A percentile compares a stretch with the other conserved stretches of the same genome.
Evolutionary conservation across 2,888 invertebrate species (phyloP).

Genomic region (Lordiphosa fenestrarum): DNA sequence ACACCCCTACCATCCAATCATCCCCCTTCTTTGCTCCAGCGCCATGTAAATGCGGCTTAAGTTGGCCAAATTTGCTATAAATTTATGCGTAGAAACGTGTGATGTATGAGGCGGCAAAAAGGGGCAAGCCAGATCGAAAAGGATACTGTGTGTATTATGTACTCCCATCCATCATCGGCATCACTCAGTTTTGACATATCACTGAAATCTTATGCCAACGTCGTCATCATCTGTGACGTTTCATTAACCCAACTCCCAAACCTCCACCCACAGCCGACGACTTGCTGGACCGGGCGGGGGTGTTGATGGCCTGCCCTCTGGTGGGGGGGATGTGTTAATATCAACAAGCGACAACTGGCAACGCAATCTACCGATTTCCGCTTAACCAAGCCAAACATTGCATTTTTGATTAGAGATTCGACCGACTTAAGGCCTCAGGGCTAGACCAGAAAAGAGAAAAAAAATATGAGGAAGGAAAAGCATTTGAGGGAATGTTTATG

Average conservation of each 20-base stretch:
- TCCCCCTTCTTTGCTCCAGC: conserved; percentile 30
- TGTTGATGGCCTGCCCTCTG: not conserved
- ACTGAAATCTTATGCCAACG: conserved; percentile 65
- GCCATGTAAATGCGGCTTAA: conserved; percentile 65
- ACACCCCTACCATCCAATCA: not conserved
- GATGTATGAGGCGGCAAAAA: conserved; percentile 45
- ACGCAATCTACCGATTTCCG: conserved; percentile 75
- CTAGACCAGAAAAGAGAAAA: conserved; percentile 42
- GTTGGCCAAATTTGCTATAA: conserved; percentile 50
- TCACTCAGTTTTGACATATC: conserved; percentile 78
- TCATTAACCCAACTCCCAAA: conserved; percentile 66
- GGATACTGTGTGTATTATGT: conserved; percentile 27
- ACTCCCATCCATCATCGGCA: conserved; percentile 72
- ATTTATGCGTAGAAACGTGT: conserved; percentile 69
- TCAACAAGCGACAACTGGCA: conserved; percentile 64
- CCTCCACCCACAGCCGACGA: conserved; percentile 8
- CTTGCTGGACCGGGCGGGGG: conserved; percentile 8
- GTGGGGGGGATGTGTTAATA: conserved; percentile 58
- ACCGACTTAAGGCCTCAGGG: conserved; percentile 46
- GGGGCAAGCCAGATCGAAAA: conserved; percentile 10
- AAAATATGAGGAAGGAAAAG: conserved; percentile 24
- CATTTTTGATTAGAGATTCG: conserved; percentile 69
- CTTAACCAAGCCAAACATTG: conserved; percentile 76
- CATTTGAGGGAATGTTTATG: conserved; percentile 26
- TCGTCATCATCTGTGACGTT: conserved; percentile 74